A percentile compares a stretch with the other conserved stretches of the same genome.
These are phyloP conservation scores for Psittacara wagleri DNA, from an alignment of 2,113 vertebrate genomes.

Conservation along the genomic window DNA sequence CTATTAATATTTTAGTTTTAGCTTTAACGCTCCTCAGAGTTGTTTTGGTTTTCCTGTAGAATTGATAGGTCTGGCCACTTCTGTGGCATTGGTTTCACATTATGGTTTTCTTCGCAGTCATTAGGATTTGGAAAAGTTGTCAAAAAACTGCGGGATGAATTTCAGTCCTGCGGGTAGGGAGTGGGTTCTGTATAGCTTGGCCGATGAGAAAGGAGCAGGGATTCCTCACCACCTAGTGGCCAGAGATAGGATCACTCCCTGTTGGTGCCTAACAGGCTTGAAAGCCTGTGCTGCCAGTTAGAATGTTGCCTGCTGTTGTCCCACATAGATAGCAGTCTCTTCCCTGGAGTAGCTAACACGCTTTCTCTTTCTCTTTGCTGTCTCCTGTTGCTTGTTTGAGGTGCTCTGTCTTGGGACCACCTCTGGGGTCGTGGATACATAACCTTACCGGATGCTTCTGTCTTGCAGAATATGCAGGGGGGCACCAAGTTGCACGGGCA, in stretches of 20 bases:
- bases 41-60: not conserved
- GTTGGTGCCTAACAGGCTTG: not conserved
- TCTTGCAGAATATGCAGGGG: conserved; percentile 91
- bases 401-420: not conserved
- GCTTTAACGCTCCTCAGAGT: not conserved
- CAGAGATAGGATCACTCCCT: not conserved
- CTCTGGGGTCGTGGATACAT: not conserved
- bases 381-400: not conserved
- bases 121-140: not conserved
- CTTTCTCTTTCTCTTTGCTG: not conserved
- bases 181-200: not conserved
- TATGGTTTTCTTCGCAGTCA: not conserved
- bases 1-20: not conserved
- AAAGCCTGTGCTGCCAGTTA: not conserved
- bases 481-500: conserved; percentile 96
- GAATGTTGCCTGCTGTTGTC: not conserved
- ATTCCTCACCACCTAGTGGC: not conserved
- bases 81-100: not conserved
- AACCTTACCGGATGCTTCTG: conserved; percentile 19
- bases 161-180: not conserved
- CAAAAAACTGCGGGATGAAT: not conserved
- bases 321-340: not conserved
- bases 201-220: not conserved
- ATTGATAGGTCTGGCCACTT: not conserved
- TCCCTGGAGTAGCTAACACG: not conserved